phyloP scores from a whole-genome alignment of 2,888 invertebrate genomes.

The Muscina levida region DNA sequence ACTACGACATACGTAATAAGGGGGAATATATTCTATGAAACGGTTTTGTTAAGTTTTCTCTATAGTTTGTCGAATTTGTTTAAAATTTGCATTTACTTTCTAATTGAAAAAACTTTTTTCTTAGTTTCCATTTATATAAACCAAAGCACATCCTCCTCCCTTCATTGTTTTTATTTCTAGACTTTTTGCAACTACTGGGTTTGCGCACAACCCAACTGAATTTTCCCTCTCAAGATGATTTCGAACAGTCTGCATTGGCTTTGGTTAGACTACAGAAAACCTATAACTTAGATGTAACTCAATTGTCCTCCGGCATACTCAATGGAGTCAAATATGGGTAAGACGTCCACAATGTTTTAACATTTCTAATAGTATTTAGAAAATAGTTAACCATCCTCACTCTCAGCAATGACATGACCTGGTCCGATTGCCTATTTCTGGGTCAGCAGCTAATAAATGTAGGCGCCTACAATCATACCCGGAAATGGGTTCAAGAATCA shows the following conservation, averaged over 20 bases:
- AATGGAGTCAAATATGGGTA: constrained; percentile 91
- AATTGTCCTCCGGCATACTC: constrained; percentile 91
- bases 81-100: too few relatives aligned
- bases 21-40: too few relatives aligned
- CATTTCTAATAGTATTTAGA: constrained; percentile 27
- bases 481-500: constrained; percentile 97
- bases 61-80: too few relatives aligned
- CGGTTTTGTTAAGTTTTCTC: too few relatives aligned
- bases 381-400: not conserved
- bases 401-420: constrained; percentile 84
- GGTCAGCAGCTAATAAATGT: constrained; percentile 95
- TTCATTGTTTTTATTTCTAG: too few relatives aligned
- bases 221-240: constrained; percentile 94
- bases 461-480: constrained; percentile 94
- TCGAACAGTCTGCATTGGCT: constrained; percentile 96
- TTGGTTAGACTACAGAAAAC: constrained; percentile 96
- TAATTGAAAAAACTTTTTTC: too few relatives aligned
- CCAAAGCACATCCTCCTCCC: too few relatives aligned
- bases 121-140: too few relatives aligned
- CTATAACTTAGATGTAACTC: constrained; percentile 91
- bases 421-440: constrained; percentile 96
- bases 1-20: too few relatives aligned
- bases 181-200: constrained; percentile 8
- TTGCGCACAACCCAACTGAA: constrained; percentile 80
- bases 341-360: too few relatives aligned